phyloP scores from a whole-genome alignment of 2,797 vertebrate species.

The Darevskia nairensis region DNA sequence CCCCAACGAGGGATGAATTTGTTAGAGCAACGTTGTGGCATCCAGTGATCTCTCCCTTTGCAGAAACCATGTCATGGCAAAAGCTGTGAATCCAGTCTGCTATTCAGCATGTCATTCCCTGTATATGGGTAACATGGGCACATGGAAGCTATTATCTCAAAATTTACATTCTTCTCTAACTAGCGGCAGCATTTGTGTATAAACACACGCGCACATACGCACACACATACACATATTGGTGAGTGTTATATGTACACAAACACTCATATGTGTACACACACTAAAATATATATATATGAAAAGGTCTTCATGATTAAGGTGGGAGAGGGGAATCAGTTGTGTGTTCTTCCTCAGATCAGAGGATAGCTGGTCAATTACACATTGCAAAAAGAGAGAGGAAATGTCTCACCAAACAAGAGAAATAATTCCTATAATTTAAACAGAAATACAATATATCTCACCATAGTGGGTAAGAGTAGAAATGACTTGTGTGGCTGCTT shows the following conservation, averaged over 20 bases:
- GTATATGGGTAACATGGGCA: constrained; percentile 23
- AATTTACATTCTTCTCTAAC: constrained; percentile 64
- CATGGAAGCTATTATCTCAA: constrained; percentile 56
- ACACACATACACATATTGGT: constrained; percentile 54
- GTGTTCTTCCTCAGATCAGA: constrained; percentile 52
- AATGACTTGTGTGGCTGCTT: not conserved
- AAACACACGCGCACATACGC: accelerated
- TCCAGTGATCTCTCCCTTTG: not conserved
- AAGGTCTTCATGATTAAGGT: constrained; percentile 38
- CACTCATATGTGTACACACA: constrained; percentile 58
- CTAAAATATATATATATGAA: not conserved
- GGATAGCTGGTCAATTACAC: not conserved
- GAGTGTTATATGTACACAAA: constrained; percentile 41
- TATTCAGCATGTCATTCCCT: constrained; percentile 47
- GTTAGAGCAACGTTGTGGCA: not conserved
- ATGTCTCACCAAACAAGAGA: not conserved
- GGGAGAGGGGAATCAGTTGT: constrained; percentile 48
- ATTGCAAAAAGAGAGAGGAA: not conserved
- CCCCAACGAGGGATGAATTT: not conserved
- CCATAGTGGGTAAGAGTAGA: not conserved
- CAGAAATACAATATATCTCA: not conserved
- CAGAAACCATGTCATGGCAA: not conserved
- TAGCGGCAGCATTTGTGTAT: constrained; percentile 35
- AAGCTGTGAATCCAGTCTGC: constrained; percentile 41
- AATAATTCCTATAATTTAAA: not conserved